A percentile compares a stretch with the other conserved stretches of the same genome.
phyloP scores from a whole-genome alignment of 2,113 vertebrate species.

The Dicentrarchus labrax region DNA sequence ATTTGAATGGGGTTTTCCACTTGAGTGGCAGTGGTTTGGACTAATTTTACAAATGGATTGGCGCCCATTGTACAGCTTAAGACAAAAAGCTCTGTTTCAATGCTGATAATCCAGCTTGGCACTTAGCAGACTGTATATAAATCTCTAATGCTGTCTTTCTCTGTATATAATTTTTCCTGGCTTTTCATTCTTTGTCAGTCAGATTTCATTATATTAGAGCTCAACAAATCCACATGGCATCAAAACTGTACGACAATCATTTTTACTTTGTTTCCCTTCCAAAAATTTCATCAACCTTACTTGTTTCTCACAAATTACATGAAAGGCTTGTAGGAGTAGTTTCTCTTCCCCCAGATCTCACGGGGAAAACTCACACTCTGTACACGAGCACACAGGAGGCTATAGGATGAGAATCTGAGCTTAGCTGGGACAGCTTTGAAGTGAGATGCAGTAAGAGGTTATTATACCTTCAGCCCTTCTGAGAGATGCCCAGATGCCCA shows the following conservation, averaged over 20 bases:
- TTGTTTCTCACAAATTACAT: conserved; percentile 65
- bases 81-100: conserved; percentile 84
- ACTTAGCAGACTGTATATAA: conserved; percentile 83
- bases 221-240: conserved; percentile 72
- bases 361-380: conserved; percentile 33
- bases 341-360: conserved; percentile 47
- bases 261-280: conserved; percentile 60
- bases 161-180: conserved; percentile 78
- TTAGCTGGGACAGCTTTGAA: conserved; percentile 70
- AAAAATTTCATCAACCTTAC: conserved; percentile 58
- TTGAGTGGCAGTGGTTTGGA: conserved; percentile 79
- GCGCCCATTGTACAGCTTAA: conserved; percentile 83
- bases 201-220: conserved; percentile 73
- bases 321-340: conserved; percentile 54
- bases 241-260: conserved; percentile 77
- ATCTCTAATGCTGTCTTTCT: conserved; percentile 80
- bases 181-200: conserved; percentile 73
- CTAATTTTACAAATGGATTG: conserved; percentile 85
- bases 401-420: conserved; percentile 53
- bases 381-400: conserved; percentile 52
- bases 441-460: conserved; percentile 65
- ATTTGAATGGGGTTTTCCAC: conserved; percentile 80
- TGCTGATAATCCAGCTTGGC: conserved; percentile 84
- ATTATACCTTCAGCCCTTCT: conserved; percentile 64
- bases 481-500: conserved; percentile 62